Conservation (phyloP, 2,797 vertebrate species). For the Heliangelus exortis region DNA sequence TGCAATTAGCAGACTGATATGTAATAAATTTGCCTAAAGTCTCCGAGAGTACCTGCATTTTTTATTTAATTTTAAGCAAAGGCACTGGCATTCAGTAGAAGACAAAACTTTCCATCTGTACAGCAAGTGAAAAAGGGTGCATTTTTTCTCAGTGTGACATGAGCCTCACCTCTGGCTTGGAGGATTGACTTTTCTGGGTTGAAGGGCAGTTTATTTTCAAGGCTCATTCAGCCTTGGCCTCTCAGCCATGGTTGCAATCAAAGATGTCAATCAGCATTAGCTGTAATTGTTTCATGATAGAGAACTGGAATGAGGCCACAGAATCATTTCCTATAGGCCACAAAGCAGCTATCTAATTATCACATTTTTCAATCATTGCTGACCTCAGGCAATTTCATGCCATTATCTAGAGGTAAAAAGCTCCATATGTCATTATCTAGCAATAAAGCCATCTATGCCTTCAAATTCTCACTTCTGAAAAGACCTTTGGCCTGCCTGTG, state of each 20-base stretch:
- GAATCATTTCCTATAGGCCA: slow-evolving; percentile 39
- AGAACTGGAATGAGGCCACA: slow-evolving; percentile 42
- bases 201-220: slow-evolving; percentile 55
- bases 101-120: background rate
- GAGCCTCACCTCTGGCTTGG: background rate
- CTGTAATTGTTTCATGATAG: slow-evolving; percentile 63
- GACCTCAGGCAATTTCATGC: slow-evolving; percentile 51
- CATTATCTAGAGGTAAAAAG: background rate
- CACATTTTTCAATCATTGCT: slow-evolving; percentile 49
- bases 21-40: background rate
- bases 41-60: background rate
- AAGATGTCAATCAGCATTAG: slow-evolving; percentile 55
- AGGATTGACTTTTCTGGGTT: slow-evolving; percentile 42
- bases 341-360: slow-evolving; percentile 51
- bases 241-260: slow-evolving; percentile 22
- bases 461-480: background rate
- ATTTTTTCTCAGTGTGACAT: background rate
- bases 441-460: slow-evolving; percentile 16
- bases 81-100: background rate
- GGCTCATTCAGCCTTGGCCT: slow-evolving; percentile 19
- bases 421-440: slow-evolving; percentile 37
- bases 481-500: background rate
- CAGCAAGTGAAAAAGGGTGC: background rate
- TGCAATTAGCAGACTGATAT: background rate
- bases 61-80: background rate